A percentile compares a stretch with the other conserved stretches of the same genome.
phyloP scores from a whole-genome alignment of 1,140 invertebrate genomes.

The Megathymus violae region DNA sequence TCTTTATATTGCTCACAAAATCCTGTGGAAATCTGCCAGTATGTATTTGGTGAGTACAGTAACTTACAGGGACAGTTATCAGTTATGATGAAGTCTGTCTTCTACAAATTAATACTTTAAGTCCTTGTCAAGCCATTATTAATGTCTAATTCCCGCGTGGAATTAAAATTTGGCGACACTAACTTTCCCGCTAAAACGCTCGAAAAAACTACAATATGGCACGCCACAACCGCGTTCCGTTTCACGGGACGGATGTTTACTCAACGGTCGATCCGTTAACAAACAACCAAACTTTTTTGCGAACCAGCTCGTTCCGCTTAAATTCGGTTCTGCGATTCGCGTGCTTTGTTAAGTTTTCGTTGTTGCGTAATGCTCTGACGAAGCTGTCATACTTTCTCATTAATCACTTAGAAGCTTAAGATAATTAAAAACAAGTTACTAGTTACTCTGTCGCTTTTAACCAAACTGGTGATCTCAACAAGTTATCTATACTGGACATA shows the following conservation, averaged over 20 bases:
- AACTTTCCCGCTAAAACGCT: slow-evolving; percentile 48
- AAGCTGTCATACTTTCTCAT: slow-evolving; percentile 25
- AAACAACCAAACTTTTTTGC: slow-evolving; percentile 48
- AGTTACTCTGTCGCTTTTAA: not conserved
- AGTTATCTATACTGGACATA: not conserved
- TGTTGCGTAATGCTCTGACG: slow-evolving; percentile 19
- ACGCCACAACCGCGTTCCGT: slow-evolving; percentile 57
- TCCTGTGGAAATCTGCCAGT: too few species aligned
- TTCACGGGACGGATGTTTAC: slow-evolving; percentile 70
- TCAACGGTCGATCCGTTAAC: slow-evolving; percentile 59
- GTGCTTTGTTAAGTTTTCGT: slow-evolving; percentile 25
- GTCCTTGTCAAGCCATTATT: too few species aligned
- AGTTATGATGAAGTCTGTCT: too few species aligned
- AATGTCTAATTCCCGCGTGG: not conserved
- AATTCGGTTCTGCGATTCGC: slow-evolving; percentile 20
- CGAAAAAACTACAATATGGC: slow-evolving; percentile 60
- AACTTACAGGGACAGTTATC: too few species aligned
- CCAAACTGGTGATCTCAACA: not conserved
- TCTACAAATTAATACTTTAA: too few species aligned
- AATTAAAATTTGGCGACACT: slow-evolving; percentile 24
- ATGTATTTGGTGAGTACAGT: too few species aligned
- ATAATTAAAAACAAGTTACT: too few species aligned
- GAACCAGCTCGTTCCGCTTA: slow-evolving; percentile 31
- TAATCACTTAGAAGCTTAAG: slow-evolving; percentile 3
- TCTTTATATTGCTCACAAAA: too few species aligned